These are phyloP conservation scores for Trachops cirrhosus DNA, from an alignment of 2,797 vertebrate genomes.

Conservation along the genomic window DNA sequence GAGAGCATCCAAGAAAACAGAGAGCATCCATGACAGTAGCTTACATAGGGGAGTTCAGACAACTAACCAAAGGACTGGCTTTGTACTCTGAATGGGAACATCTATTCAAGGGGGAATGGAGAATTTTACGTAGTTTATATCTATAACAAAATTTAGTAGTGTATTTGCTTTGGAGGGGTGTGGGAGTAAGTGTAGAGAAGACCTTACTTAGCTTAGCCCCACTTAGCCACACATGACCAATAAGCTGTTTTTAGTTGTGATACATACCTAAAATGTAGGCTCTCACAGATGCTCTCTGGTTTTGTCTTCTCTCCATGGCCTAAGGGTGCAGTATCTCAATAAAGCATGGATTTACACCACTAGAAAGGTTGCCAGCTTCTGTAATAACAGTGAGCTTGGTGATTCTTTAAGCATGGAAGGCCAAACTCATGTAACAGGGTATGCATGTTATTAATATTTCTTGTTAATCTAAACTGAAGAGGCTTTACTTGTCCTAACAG, in stretches of 20 bases:
- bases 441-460: conserved; percentile 82
- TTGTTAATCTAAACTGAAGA: conserved; percentile 76
- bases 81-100: background rate
- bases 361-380: conserved; percentile 69
- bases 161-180: background rate
- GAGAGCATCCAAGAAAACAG: conserved; percentile 71
- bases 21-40: conserved; percentile 77
- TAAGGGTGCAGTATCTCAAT: conserved; percentile 65
- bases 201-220: background rate
- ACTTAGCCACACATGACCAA: background rate
- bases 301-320: conserved; percentile 67
- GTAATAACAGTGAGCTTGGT: conserved; percentile 75
- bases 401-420: conserved; percentile 78
- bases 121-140: background rate
- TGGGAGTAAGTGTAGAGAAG: conserved; percentile 26
- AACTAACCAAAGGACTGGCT: background rate
- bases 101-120: background rate
- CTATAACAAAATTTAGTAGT: conserved; percentile 1
- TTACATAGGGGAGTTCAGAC: conserved; percentile 51
- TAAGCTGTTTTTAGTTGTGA: background rate
- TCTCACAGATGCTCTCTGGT: conserved; percentile 79
- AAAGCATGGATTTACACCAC: conserved; percentile 78
- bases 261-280: conserved; percentile 44
- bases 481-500: conserved; percentile 81
- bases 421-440: conserved; percentile 78